Base-by-base conservation (phyloP, 1,140 invertebrate genomes). In the Lordiphosa collinella region DNA sequence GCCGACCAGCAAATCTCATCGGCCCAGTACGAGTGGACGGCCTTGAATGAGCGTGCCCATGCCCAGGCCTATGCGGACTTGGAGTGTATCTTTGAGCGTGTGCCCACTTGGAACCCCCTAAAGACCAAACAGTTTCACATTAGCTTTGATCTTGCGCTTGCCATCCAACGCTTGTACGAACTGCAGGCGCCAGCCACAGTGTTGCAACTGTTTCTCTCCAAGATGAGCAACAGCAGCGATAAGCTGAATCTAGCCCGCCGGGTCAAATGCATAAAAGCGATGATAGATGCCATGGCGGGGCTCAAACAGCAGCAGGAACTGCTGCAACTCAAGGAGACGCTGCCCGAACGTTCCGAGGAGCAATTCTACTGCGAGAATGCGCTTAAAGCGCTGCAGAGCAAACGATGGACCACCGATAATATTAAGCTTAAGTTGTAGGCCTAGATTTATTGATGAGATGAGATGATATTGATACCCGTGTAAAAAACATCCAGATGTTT, bases 341-440 rank as follows among this genome's bases (percentile, higher is more conserved):
- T 89, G 9, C 52, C 79, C 1, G 71, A 85, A 6, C 56, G 86
- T 11, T 86, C 71, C 31, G 88, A 89, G 43, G 88, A 88, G 46
- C 65, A 80, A 36, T 88, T 88, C 41, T 89, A 89, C 41, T 88
- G 88, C 43, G 88, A 89, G 37, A 89, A 89, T 29, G 85, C 87
- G 0, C 34, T 89, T 0, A 89, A 88, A 43, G 16, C 43, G 6
- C 48, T 87, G 5, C 86, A 89, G 59, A 88, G 74, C 56, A 88
- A 88, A 48, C 82, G 86, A n/a, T 88, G 86, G 87, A 84, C 86
- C 14, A 87, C 86, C 4, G 86, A 88, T 48, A 88, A 72, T 48
- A 88, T 88, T 6, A 88, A 88, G 54, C 59, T 88, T 0, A 88
- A 88, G 34, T 48, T 88, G 1, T 88, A 70, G 34, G 7, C 22